Base-by-base conservation (phyloP, 1,140 invertebrate genomes). In the Phortica variegata region DNA sequence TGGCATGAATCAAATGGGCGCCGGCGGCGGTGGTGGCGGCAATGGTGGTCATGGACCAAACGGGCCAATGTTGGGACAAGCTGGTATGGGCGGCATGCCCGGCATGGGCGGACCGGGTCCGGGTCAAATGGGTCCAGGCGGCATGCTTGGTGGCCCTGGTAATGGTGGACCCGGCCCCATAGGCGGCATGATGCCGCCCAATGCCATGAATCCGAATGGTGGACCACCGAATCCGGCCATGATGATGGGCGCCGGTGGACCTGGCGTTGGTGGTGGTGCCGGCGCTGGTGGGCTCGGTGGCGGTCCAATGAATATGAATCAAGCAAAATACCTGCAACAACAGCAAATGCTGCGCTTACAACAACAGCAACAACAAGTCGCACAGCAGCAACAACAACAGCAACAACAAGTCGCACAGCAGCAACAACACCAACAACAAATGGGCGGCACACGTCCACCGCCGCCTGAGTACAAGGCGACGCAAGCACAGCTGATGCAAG, bases 401-500 rank as follows among this genome's bases (percentile, higher is more conserved):
- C 77, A 77, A 58, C 79, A 77, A 71, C 73, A 45, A 55, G 49
- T 38, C 60, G 52, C 66, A 54, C 47, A 47, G 19, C 46, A 53
- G 19, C 60, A 62, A 40, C 74, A 78, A 38, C 65, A 62, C 33
- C 75, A 78, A 44, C 77, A 81, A 51, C 79, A 79, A 49, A 79
- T 81, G 76, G 68, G 76, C 18, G 70, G 73, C 1, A 60, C 68
- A 3, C 78, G 87, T 37, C 87, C 87, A 12, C 87, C 87, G 16
- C 87, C 87, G 19, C 87, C 87, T 2, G 87, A 89, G 68, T 88
- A 89, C 74, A 89, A 88, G 77, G 81, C 85, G 3, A 80, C 77
- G 52, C 84, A 80, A 71, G 53, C 79, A 61, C 84, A 77, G 74
- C 82, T 84, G 78, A 83, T 82, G 80, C 83, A 82, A 59, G 72